A percentile compares a stretch with the other conserved stretches of the same genome.
phyloP scores from a whole-genome alignment of 2,888 invertebrate species.

The Macaria notata region DNA sequence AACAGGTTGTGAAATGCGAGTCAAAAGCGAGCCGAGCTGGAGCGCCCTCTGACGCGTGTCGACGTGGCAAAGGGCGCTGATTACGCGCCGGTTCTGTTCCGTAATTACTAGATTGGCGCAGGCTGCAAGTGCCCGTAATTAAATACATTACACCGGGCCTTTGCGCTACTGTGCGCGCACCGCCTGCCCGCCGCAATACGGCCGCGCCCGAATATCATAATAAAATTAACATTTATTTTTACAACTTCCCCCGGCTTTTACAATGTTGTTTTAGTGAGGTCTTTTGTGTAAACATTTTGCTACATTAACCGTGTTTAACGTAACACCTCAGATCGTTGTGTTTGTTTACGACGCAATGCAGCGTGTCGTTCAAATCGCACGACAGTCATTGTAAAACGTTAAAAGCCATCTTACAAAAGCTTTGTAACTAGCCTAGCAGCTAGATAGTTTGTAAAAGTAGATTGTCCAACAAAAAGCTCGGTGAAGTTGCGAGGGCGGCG shows the following conservation, averaged over 20 bases:
- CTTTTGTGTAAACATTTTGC: slow-evolving; percentile 17
- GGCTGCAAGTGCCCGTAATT: slow-evolving; percentile 72
- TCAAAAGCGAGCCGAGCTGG: slow-evolving; percentile 57
- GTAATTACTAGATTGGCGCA: slow-evolving; percentile 77
- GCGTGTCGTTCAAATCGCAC: no score
- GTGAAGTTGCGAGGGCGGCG: slow-evolving; percentile 32
- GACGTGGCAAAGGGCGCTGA: slow-evolving; percentile 72
- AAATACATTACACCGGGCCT: slow-evolving; percentile 70
- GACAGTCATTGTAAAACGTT: no score
- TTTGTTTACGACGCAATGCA: no score
- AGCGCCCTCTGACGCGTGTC: slow-evolving; percentile 66
- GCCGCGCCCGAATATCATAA: slow-evolving; percentile 18
- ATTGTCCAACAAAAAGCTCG: slow-evolving; percentile 39
- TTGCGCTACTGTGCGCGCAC: slow-evolving; percentile 36
- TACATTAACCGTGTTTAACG: slow-evolving; percentile 6
- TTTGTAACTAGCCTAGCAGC: slow-evolving; percentile 1
- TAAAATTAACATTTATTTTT: slow-evolving; percentile 23
- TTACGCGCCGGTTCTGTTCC: slow-evolving; percentile 68
- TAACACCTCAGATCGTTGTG: not conserved
- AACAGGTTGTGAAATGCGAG: slow-evolving; percentile 77
- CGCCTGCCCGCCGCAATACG: slow-evolving; percentile 10
- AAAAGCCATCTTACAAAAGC: not conserved
- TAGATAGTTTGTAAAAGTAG: slow-evolving; percentile 2
- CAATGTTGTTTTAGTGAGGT: slow-evolving; percentile 11
- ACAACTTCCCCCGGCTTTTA: slow-evolving; percentile 14